Conservation (phyloP, 2,797 vertebrate species). For the Leuciscus waleckii region DNA sequence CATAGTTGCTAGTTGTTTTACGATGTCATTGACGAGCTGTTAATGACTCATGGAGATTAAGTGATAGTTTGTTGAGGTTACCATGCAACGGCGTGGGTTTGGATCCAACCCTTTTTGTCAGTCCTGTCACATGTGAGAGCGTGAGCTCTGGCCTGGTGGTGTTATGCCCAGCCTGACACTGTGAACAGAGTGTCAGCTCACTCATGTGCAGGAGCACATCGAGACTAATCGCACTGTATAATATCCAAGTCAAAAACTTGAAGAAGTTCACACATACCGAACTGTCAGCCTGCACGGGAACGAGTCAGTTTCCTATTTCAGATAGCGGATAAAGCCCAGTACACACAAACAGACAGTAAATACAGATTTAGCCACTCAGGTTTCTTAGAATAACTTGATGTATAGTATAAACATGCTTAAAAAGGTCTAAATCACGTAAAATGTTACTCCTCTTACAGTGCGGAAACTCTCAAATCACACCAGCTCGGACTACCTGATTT, state of each 20-base stretch:
- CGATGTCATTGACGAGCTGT: neutral
- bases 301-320: neutral
- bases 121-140: slow-evolving; percentile 8
- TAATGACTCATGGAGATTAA: slow-evolving; percentile 41
- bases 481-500: neutral
- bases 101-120: slow-evolving; percentile 23
- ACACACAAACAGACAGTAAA: neutral
- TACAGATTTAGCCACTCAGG: neutral
- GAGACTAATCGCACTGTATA: slow-evolving; percentile 14
- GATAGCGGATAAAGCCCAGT: slow-evolving; percentile 7
- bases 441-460: neutral
- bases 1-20: slow-evolving; percentile 6
- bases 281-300: neutral
- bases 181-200: slow-evolving; percentile 40
- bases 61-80: slow-evolving; percentile 34
- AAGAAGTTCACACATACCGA: slow-evolving; percentile 5
- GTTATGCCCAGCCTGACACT: slow-evolving; percentile 41
- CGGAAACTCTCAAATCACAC: neutral
- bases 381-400: neutral
- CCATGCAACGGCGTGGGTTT: slow-evolving; percentile 34
- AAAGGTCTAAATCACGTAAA: neutral
- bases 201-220: slow-evolving; percentile 11
- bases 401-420: neutral
- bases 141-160: slow-evolving; percentile 23
- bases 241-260: slow-evolving; percentile 4